Percentiles rank a stretch among this genome's conserved stretches.
These are phyloP conservation scores for Hirundo rustica DNA, from an alignment of 2,797 vertebrate genomes.

Conservation along the genomic window DNA sequence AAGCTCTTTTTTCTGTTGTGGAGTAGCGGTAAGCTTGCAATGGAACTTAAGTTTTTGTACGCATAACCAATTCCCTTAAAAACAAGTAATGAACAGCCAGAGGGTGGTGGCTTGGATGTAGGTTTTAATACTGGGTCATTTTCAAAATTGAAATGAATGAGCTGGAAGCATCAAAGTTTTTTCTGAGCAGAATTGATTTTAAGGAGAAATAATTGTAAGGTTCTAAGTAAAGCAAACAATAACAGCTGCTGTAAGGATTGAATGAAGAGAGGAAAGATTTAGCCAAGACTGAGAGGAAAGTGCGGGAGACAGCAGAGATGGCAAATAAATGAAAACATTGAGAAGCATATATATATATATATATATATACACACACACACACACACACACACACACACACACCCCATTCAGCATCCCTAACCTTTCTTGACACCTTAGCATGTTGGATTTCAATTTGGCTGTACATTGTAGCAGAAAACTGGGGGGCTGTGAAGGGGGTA, in stretches of 20 bases:
- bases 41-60: background rate
- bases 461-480: background rate
- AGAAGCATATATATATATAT: background rate
- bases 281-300: background rate
- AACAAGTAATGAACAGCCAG: background rate
- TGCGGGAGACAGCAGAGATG: background rate
- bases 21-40: background rate
- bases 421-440: background rate
- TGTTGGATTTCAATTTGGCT: background rate
- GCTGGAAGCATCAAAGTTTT: background rate
- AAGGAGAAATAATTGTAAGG: background rate
- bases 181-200: background rate
- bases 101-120: background rate
- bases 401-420: background rate
- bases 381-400: too few species aligned
- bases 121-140: background rate
- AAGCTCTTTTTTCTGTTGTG: background rate
- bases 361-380: too few species aligned
- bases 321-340: background rate
- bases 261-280: background rate
- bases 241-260: background rate
- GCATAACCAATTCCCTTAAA: background rate
- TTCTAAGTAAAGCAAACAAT: background rate
- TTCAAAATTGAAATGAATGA: background rate
- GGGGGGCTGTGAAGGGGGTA: background rate